phyloP scores from a whole-genome alignment of 2,888 invertebrate genomes.

The Himalopsyche kuldschensis region DNA sequence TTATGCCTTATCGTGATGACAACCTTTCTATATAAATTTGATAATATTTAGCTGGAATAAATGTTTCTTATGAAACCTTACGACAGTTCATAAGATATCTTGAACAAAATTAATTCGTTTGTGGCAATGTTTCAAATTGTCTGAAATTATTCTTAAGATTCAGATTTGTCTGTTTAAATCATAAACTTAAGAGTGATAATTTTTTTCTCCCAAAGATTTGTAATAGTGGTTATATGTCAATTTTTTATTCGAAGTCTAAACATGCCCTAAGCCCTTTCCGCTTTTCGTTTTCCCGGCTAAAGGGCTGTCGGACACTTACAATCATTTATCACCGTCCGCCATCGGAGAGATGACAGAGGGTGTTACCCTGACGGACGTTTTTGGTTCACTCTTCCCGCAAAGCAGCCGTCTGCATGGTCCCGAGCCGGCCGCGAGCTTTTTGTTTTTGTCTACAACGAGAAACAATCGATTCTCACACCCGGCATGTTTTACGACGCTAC shows the following conservation, averaged over 20 bases:
- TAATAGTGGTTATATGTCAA: too few relatives aligned
- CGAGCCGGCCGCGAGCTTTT: not conserved
- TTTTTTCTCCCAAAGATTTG: too few relatives aligned
- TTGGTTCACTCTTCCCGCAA: not conserved
- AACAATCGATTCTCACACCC: not conserved
- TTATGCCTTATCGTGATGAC: too few relatives aligned
- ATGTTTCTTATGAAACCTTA: too few relatives aligned
- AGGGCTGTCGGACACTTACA: not conserved
- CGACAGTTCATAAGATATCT: too few relatives aligned
- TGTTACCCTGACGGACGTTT: not conserved
- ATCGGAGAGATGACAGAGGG: slow-evolving; percentile 30
- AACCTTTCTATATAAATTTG: too few relatives aligned
- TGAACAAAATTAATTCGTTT: too few relatives aligned
- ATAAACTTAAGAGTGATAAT: too few relatives aligned
- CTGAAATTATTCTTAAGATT: too few relatives aligned
- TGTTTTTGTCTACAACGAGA: not conserved
- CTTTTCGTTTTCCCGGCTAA: not conserved
- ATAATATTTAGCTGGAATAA: too few relatives aligned
- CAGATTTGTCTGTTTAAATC: too few relatives aligned
- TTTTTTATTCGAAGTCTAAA: not conserved
- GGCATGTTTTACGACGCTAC: not conserved
- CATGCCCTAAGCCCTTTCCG: not conserved
- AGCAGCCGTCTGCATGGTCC: not conserved
- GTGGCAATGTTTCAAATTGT: too few relatives aligned
- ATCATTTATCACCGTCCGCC: slow-evolving; percentile 35